Evolutionary conservation across 2,888 invertebrate species (phyloP), one percentile per base, ranked within the genome.

Genomic region (Stratiomys singularior): DNA sequence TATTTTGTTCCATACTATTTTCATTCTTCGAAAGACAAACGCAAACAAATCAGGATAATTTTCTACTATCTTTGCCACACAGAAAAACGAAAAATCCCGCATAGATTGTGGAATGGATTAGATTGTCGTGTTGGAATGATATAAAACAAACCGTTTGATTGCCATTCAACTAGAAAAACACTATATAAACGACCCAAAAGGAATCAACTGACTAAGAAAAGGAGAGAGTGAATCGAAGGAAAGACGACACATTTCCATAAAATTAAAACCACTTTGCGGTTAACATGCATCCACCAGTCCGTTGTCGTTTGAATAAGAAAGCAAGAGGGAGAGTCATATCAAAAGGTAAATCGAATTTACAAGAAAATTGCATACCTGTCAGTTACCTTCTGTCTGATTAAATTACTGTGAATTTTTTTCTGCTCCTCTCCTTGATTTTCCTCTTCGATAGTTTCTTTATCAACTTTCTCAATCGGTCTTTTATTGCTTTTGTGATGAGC

Each of bases 351-450:
- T 74, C 78, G 74, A 77, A 67, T 72, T 76, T 78, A 78, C 74
- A 72, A 64, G 78, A 78, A 78, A 78, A 78, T 78, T 77, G 77
- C 72, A 77, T 78, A 71, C 64, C 78, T 78, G 78, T 77, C 78
- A 78, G 66, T 78, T 78, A 71, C 77, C 63, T 78, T 78, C 77
- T 71, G 52, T 78, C 74, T 78, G 78, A 77, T 78, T 78, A 77
- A 78, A 78, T 78, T 78, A 77, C 78, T 18, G 52, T 15, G 7
- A 60, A 60, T 58, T 58, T 58, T 67, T 67, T 67, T 9, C 67
- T 44, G 30, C n/a, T 28, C 13, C 15, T 52, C 15, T 64, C n/a
- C 27, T 18, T 4, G 27, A 4, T 4, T 13, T 47, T 47, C 47
- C 52, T 72, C n/a, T 56, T 37, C 37, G 37, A 37, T 52, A 52